Base-by-base conservation (phyloP, 2,888 invertebrate species). In the Nebria salina region DNA sequence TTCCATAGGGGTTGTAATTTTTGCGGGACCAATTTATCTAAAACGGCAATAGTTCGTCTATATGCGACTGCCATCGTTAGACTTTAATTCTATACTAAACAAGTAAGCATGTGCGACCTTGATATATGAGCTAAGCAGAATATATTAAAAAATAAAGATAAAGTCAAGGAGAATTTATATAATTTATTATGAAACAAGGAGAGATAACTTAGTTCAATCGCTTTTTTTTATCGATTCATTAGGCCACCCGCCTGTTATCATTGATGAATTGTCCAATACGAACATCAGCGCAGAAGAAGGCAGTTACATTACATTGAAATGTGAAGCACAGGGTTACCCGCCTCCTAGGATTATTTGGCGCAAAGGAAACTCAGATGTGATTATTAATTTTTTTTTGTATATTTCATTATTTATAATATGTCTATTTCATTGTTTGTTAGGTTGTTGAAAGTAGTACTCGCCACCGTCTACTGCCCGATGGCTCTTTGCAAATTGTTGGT, bases 401-500 rank as follows among this genome's bases (percentile, higher is more conserved):
- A 11, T 66, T 66, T n/a, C 11, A 15, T 13, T 11, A 26, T 68
- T 68, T 5, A 11, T 5, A 26, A 7, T n/a, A 8, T 68, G 9
- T 68, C 13, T 6, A 68, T n/a, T 68, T 68, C 9, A 20, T 25
- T 75, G 11, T 82, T 82, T 81, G 83, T 85, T 42, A 96, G 96
- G 54, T 54, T 54, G 54, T 8, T 54, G 54, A 54, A 54, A 54
- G 54, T 13, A 54, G 54, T 54, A 54, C 94, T 34, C 93, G 96
- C 82, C 95, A 94, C 88, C 91, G 93, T 54, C 90, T 96, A 82
- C 88, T 93, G 66, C 90, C 92, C 0, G 94, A 94, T 85, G 95
- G 95, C 15, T 93, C 96, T 1, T 90, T 97, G 77, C 95, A 96
- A 88, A 96, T 98, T 83, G 93, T 96, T 15, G 94, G 95, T 66